Evolutionary conservation across 2,888 invertebrate species (phyloP).

Genomic region (Chesias legatella): DNA sequence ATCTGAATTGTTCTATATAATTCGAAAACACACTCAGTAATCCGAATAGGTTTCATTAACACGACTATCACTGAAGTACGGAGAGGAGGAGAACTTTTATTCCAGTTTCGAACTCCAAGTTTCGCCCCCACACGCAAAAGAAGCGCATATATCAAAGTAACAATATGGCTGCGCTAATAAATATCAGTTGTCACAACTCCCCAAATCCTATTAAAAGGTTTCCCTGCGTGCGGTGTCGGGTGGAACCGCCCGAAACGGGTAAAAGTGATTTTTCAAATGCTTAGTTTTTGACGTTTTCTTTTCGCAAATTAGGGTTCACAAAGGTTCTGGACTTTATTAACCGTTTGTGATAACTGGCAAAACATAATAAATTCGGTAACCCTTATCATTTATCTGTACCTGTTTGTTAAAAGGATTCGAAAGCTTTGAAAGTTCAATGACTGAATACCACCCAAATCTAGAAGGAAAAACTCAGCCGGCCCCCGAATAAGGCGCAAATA

Average conservation of each 20-base stretch:
- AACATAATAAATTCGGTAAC: slow-evolving; percentile 7
- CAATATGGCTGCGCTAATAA: slow-evolving; percentile 65
- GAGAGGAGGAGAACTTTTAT: too few relatives aligned
- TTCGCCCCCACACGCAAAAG: slow-evolving; percentile 39
- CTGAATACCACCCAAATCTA: neutral
- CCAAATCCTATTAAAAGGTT: slow-evolving; percentile 44
- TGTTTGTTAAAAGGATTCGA: neutral
- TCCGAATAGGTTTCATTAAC: too few relatives aligned
- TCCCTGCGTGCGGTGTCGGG: slow-evolving; percentile 23
- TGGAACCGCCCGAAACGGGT: slow-evolving; percentile 13
- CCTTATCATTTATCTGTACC: slow-evolving; percentile 3
- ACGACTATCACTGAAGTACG: too few relatives aligned
- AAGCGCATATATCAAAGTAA: slow-evolving; percentile 61
- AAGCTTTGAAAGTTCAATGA: too few relatives aligned
- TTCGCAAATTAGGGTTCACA: slow-evolving; percentile 17
- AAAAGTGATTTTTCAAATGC: slow-evolving; percentile 37
- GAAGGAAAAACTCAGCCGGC: slow-evolving; percentile 3
- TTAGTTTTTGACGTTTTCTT: slow-evolving; percentile 23
- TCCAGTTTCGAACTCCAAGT: slow-evolving; percentile 1
- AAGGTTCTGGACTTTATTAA: slow-evolving; percentile 17
- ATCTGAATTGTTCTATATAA: too few relatives aligned
- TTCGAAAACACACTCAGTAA: too few relatives aligned
- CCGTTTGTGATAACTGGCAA: slow-evolving; percentile 3
- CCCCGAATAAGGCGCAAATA: slow-evolving; percentile 9
- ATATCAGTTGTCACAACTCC: slow-evolving; percentile 61